phyloP scores from a whole-genome alignment of 2,888 invertebrate genomes.

The Adineta ricciae region DNA sequence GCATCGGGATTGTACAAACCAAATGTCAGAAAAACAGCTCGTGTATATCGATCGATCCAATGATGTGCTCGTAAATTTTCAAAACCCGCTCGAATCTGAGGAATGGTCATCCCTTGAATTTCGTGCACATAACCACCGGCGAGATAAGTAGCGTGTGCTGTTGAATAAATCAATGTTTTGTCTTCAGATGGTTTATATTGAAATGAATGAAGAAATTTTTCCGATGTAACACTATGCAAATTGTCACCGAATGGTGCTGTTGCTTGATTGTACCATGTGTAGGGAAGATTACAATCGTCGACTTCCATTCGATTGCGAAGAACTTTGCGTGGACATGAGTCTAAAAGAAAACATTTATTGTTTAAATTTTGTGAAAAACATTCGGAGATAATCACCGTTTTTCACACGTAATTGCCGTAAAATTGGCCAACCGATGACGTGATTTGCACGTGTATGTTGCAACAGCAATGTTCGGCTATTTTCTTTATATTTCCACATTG shows the following conservation, averaged over 20 bases:
- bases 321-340: background rate
- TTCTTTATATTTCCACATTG: background rate
- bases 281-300: background rate
- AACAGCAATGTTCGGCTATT: background rate
- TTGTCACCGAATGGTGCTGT: background rate
- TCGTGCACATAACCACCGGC: conserved; percentile 24
- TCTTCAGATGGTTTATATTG: background rate
- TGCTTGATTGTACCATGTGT: background rate
- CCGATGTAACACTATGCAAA: background rate
- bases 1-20: conserved; percentile 22
- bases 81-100: background rate
- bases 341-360: background rate
- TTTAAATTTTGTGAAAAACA: background rate
- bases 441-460: background rate
- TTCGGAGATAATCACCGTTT: background rate
- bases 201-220: background rate
- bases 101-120: background rate
- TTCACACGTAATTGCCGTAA: conserved; percentile 6
- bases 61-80: background rate
- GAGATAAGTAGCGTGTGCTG: background rate
- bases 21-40: conserved; percentile 23
- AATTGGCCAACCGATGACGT: background rate
- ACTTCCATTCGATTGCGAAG: background rate
- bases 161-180: background rate
- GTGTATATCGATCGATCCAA: conserved; percentile 30